Evolutionary conservation across 1,140 invertebrate species (phyloP), one percentile per base, ranked within the genome.

Genomic region (Portunus trituberculatus): DNA sequence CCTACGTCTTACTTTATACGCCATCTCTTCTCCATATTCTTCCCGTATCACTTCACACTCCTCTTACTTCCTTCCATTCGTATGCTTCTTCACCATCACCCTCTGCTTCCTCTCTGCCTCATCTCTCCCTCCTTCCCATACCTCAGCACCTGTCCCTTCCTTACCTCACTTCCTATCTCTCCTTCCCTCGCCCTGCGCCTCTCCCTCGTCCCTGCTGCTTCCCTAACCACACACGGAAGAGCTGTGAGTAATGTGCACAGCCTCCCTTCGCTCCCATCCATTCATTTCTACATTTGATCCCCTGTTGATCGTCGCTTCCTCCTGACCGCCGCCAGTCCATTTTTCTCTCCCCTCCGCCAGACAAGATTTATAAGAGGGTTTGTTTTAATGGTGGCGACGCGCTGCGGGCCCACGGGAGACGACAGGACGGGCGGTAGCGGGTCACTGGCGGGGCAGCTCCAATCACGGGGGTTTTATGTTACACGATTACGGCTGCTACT

Each of bases 261-360:
- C 76, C 28, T 94, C 93, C 93, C 93, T 91, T 45, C 25, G 93
- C 86, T 88, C 45, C 89, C 94, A 95, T 95, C 94, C 94, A 95
- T 95, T 92, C 94, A 92, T 95, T 95, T 95, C 94, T 95, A 87
- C 59, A 95, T 95, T 95, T 95, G 94, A 95, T 95, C 94, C 94
- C 90, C 82, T 92, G 94, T 95, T 95, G 94, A 95, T 95, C 94
- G 94, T 92, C 94, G 91, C 94, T 95, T 95, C 94, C 94, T 95
- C 39, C 83, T 95, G 94, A 95, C 94, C 94, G 83, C 94, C 90
- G 90, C 82, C 46, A 67, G 67, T 88, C 90, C 94, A 92, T 95
- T 95, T 95, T 95, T 92, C 83, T 92, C 31, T 67, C 83, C 82
- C 93, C 25, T 83, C 67, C 88, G 31, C 31, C 88, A 31, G 67